A percentile compares a stretch with the other conserved stretches of the same genome.
These are phyloP conservation scores for Cephus pygmeus DNA, from an alignment of 2,888 invertebrate species.

Conservation along the genomic window DNA sequence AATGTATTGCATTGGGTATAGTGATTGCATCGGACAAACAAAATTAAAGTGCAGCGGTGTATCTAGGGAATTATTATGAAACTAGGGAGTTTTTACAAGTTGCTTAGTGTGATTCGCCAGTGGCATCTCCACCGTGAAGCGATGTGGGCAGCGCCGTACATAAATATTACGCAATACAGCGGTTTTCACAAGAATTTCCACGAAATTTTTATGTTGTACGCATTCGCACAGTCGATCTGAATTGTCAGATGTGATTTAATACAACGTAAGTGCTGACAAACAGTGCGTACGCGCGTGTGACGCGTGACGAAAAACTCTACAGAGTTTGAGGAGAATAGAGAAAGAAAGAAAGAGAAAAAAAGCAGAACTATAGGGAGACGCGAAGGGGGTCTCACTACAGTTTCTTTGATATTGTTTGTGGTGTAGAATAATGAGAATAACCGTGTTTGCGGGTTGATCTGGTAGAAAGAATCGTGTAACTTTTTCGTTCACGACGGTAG, in stretches of 20 bases:
- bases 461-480: constrained; percentile 11
- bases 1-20: not conserved
- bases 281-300: not conserved
- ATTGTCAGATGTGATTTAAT: not conserved
- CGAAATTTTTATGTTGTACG: constrained; percentile 13
- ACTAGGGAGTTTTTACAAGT: not conserved
- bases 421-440: not conserved
- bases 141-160: constrained; percentile 21
- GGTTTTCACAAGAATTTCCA: constrained; percentile 25
- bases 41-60: not conserved
- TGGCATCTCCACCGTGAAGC: constrained; percentile 19
- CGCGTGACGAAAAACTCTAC: not conserved
- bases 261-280: not conserved
- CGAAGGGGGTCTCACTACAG: not conserved
- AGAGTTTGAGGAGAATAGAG: not conserved
- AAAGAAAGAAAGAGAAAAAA: not conserved
- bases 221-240: not conserved
- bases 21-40: not conserved
- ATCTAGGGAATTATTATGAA: not conserved
- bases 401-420: not conserved
- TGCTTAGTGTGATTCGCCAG: not conserved
- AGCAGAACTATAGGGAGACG: not conserved
- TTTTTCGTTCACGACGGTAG: constrained; percentile 4
- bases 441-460: not conserved
- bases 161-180: constrained; percentile 39